Evolutionary conservation across 2,113 vertebrate species (phyloP).

Genomic region (Nannobrachium achirus): DNA sequence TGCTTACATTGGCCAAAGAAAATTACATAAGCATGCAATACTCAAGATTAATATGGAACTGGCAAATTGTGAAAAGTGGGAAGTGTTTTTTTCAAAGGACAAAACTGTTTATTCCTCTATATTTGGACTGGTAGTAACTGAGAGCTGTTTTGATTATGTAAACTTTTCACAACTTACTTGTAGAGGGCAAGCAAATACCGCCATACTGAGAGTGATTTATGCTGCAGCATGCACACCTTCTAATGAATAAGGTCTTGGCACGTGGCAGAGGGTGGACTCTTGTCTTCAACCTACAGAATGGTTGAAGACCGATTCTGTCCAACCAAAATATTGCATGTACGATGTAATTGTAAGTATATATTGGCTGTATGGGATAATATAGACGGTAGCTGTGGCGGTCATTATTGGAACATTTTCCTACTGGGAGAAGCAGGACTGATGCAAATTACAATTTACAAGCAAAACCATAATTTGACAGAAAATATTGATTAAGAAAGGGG

Average conservation of each 20-base stretch:
- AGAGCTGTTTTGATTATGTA: conserved; percentile 13
- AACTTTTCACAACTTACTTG: conserved; percentile 19
- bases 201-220: no score
- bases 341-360: no score
- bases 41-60: conserved; percentile 42
- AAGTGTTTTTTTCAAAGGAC: conserved; percentile 28
- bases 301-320: no score
- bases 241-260: neutral
- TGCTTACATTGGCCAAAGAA: conserved; percentile 43
- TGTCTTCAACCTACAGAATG: conserved; percentile 13
- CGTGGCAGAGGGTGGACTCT: conserved; percentile 8
- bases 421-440: no score
- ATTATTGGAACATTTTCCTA: no score
- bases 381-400: no score
- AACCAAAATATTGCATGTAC: no score
- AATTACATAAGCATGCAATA: conserved; percentile 47
- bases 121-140: conserved; percentile 28
- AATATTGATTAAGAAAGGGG: no score
- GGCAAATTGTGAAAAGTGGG: conserved; percentile 36
- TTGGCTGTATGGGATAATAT: no score
- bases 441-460: no score
- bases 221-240: neutral
- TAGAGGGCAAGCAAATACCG: conserved; percentile 25
- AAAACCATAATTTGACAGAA: no score
- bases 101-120: conserved; percentile 45